These are phyloP conservation scores for Phodopus roborovskii DNA, from an alignment of 2,113 vertebrate genomes.

Conservation along the genomic window DNA sequence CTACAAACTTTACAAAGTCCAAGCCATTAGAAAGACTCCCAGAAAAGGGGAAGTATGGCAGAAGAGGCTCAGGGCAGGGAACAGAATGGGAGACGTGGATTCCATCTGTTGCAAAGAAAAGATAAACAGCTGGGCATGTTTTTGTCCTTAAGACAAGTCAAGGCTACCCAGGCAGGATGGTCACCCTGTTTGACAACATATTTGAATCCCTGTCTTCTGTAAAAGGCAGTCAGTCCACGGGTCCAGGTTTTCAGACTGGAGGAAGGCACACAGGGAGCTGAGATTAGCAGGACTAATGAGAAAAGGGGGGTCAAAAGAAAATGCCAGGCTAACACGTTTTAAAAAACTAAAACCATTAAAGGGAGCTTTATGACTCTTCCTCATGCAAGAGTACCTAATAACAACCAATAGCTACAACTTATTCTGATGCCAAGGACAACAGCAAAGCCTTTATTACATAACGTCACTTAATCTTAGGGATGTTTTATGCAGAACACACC, in stretches of 20 bases:
- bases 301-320: background rate
- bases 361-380: background rate
- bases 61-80: background rate
- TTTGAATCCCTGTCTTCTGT: background rate
- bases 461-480: background rate
- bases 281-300: background rate
- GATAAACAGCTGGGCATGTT: background rate
- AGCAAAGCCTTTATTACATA: background rate
- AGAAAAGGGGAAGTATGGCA: background rate
- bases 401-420: background rate
- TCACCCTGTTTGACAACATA: background rate
- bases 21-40: background rate
- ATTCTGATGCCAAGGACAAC: background rate
- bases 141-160: background rate
- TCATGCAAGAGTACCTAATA: background rate
- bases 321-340: background rate
- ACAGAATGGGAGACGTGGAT: background rate
- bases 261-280: rapidly evolving
- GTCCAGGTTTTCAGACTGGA: background rate
- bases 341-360: background rate
- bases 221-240: background rate
- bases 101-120: background rate
- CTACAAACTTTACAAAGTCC: background rate
- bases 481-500: slow-evolving; percentile 28
- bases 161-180: background rate